These are phyloP conservation scores for Hymenopus coronatus DNA, from an alignment of 2,888 invertebrate species.

Conservation along the genomic window DNA sequence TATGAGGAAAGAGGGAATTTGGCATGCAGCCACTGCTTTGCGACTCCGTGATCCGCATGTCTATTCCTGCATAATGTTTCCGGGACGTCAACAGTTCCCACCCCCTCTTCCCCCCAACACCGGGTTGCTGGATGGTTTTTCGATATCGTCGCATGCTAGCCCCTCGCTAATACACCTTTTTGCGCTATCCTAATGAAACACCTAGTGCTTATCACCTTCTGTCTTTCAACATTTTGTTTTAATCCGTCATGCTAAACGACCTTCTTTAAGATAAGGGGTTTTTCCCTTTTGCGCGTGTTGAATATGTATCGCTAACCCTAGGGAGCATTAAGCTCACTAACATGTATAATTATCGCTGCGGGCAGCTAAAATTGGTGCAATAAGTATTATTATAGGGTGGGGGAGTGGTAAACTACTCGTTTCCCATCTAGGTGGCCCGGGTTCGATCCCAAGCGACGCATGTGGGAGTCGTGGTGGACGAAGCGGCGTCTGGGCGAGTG, in stretches of 20 bases:
- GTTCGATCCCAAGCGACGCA: too few species aligned
- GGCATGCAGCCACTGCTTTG: background rate
- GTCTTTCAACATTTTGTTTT: background rate
- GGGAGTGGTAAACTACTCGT: too few species aligned
- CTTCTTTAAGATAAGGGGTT: background rate
- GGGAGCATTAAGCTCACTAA: too few species aligned
- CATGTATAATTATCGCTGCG: too few species aligned
- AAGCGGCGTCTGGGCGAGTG: too few species aligned
- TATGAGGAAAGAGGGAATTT: background rate
- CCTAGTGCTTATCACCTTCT: background rate
- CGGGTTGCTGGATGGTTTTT: background rate
- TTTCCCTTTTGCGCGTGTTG: background rate
- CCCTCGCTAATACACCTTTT: background rate
- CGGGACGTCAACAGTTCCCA: background rate
- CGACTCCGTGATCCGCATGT: background rate
- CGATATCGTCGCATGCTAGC: background rate
- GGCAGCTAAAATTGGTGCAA: too few species aligned
- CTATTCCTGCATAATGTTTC: background rate
- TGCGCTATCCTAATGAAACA: background rate
- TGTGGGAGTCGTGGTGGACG: too few species aligned
- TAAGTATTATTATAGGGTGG: too few species aligned
- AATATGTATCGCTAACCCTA: background rate
- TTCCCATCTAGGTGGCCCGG: too few species aligned
- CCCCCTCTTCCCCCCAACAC: too few species aligned
- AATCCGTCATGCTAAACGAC: background rate